These are phyloP conservation scores for Sciurus niger DNA, from an alignment of 2,113 vertebrate species.

Conservation along the genomic window DNA sequence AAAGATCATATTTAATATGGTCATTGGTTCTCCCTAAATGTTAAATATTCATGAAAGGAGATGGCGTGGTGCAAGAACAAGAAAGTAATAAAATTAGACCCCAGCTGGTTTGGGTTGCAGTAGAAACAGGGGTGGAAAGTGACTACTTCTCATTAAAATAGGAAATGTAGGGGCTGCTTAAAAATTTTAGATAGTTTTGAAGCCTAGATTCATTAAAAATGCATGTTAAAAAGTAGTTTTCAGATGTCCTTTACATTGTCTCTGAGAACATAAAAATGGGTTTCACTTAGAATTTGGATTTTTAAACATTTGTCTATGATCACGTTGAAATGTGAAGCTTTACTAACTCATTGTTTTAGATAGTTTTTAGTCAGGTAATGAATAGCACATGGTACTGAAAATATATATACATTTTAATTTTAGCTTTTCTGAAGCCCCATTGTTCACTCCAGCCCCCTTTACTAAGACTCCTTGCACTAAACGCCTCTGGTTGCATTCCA, in stretches of 20 bases:
- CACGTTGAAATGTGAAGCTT: slow-evolving; percentile 8
- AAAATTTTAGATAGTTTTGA: neutral
- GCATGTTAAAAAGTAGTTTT: neutral
- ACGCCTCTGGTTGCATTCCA: slow-evolving; percentile 89
- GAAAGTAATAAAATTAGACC: neutral
- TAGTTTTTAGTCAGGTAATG: slow-evolving; percentile 83
- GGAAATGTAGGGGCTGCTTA: neutral
- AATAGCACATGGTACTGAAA: slow-evolving; percentile 82
- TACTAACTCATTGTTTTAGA: neutral
- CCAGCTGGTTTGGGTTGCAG: neutral
- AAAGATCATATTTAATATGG: neutral
- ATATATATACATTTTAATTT: slow-evolving; percentile 84
- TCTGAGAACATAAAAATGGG: neutral
- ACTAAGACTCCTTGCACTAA: slow-evolving; percentile 85
- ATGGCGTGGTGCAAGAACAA: neutral
- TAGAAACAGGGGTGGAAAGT: neutral
- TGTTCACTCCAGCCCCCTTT: slow-evolving; percentile 85
- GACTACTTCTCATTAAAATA: neutral
- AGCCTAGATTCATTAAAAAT: neutral
- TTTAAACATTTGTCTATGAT: neutral
- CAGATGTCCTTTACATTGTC: neutral
- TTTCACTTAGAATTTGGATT: neutral
- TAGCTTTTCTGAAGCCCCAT: slow-evolving; percentile 83
- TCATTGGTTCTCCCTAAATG: neutral
- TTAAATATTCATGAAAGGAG: slow-evolving; percentile 32